Evolutionary conservation across 2,113 vertebrate genomes (phyloP), one percentile per base, ranked within the genome.

Genomic region (Austrofundulus limnaeus): DNA sequence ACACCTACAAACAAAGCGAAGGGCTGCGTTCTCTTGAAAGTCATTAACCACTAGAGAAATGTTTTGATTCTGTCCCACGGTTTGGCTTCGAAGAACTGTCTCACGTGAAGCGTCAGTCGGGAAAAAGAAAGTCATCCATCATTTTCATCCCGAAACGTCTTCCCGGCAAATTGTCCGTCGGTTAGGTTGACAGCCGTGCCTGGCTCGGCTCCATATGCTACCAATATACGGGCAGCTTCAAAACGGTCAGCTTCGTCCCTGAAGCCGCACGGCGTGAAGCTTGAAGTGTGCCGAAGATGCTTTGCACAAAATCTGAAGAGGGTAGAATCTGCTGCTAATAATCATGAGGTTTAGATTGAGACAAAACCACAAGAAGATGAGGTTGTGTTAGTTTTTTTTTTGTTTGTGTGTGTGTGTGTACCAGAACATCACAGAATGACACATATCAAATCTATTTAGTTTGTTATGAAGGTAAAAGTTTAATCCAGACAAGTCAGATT

Each of bases 91-190:
- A 76, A 59, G 56, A 61, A 41, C 61, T 47, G 42, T 77, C 63
- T 79, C 70, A 72, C 9, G 67, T 73, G 17, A 61, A 78, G 57
- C 55, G 38, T 75, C 68, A 49, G 56, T 21, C 5, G 58, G 50
- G 41, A 66, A 81, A n/a, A n/a, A n/a, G n/a, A n/a, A 77, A 74
- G 65, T 60, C 84, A 88, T 88, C 81, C 78, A 85, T 88, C 84
- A 88, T 72, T 34, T 41, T 60, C 42, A 48, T 49, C 60, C 47
- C 37, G 45, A 78, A 72, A 70, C 17, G 65, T 59, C 72, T 64
- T 46, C 60, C 55, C 53, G 52, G 65, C 55, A 74, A 72, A 81
- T 64, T 71, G 46, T 41, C 39, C 23, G 42, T 51, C 59, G 70
- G 25, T 19, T 31, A 61, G 57, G 48, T 54, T 10, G 28, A 76